Evolutionary conservation across 2,888 invertebrate genomes (phyloP).

Genomic region (Palloptera scutellata): DNA sequence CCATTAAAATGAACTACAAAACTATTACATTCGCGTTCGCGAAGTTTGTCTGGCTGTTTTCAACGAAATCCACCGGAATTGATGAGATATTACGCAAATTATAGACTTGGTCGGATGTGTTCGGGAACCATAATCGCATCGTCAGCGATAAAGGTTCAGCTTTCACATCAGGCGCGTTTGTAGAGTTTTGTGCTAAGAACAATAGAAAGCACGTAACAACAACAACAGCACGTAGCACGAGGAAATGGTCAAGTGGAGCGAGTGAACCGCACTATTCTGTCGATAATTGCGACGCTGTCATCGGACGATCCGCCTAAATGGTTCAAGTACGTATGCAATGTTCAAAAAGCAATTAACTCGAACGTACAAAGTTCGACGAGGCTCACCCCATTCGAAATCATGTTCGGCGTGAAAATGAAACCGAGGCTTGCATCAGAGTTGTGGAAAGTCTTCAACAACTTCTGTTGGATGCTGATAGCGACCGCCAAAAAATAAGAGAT

Average conservation of each 20-base stretch:
- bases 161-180: conserved; percentile 25
- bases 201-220: conserved; percentile 23
- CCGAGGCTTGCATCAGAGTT: too few species aligned
- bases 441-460: too few species aligned
- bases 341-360: conserved; percentile 27
- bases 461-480: too few species aligned
- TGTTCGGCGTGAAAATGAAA: too few species aligned
- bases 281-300: conserved; percentile 19
- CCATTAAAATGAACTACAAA: conserved; percentile 27
- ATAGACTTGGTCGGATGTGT: conserved; percentile 17
- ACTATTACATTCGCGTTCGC: conserved; percentile 15
- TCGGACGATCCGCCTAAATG: conserved; percentile 21
- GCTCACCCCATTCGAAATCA: conserved; percentile 27
- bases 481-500: too few species aligned
- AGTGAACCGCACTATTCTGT: conserved; percentile 22
- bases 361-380: conserved; percentile 27
- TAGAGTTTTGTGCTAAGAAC: conserved; percentile 21
- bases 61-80: conserved; percentile 18
- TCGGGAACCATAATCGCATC: conserved; percentile 19
- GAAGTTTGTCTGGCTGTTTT: conserved; percentile 21
- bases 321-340: conserved; percentile 32
- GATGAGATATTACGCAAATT: conserved; percentile 16
- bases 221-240: conserved; percentile 25
- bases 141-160: conserved; percentile 25
- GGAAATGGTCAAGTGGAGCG: conserved; percentile 22